A percentile compares a stretch with the other conserved stretches of the same genome.
Evolutionary conservation across 2,113 vertebrate genomes (phyloP).

Genomic region (Hypanus sabinus): DNA sequence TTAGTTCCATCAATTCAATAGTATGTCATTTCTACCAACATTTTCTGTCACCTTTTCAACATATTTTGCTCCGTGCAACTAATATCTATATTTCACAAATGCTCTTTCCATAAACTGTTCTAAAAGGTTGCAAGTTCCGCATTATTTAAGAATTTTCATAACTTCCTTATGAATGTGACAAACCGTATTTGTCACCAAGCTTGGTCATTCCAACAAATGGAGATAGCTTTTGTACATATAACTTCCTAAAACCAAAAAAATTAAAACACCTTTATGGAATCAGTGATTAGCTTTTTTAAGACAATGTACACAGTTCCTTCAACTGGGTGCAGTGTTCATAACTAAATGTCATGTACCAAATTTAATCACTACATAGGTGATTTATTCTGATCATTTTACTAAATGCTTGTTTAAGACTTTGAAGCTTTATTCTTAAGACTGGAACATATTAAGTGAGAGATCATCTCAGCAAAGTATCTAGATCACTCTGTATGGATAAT

Average conservation of each 20-base stretch:
- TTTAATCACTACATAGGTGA: too few relatives aligned
- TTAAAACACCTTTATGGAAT: neutral
- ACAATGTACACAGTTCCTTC: neutral
- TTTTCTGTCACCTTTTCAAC: too few relatives aligned
- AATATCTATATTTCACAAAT: neutral
- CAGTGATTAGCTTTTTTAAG: neutral
- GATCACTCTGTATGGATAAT: too few relatives aligned
- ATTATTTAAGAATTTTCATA: neutral
- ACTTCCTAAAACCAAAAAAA: neutral
- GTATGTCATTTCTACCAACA: too few relatives aligned
- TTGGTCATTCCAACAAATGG: neutral
- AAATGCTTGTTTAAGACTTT: too few relatives aligned
- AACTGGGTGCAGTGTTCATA: too few relatives aligned
- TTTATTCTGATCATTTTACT: too few relatives aligned
- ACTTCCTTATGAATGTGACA: neutral
- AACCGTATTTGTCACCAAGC: neutral
- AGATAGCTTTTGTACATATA: neutral
- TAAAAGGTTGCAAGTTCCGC: neutral
- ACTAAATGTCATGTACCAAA: too few relatives aligned
- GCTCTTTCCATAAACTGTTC: neutral
- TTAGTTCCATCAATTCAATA: too few relatives aligned
- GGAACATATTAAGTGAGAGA: too few relatives aligned
- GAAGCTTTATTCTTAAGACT: too few relatives aligned
- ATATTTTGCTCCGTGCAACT: neutral
- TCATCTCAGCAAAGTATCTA: too few relatives aligned